Evolutionary conservation across 1,140 invertebrate genomes (phyloP).

Genomic region (Melipona quadrifasciata): DNA sequence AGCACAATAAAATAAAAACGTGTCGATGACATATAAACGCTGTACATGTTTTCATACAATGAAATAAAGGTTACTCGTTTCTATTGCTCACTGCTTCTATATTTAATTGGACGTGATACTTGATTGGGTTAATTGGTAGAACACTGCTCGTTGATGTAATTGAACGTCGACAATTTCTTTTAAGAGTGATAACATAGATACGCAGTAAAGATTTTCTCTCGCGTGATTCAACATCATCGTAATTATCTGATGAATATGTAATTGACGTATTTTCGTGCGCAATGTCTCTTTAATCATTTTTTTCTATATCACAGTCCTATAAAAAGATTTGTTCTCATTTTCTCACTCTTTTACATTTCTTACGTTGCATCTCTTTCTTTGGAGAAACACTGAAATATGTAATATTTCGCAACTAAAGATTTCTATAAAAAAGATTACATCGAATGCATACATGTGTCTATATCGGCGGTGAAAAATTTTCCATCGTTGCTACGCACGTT

Average conservation of each 20-base stretch:
- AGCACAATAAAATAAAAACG: not conserved
- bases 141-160: constrained; percentile 17
- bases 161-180: constrained; percentile 1
- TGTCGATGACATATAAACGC: not conserved
- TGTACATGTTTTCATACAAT: not conserved
- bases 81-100: not conserved
- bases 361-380: not conserved
- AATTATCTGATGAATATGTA: not conserved
- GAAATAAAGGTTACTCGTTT: not conserved
- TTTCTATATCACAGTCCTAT: not conserved
- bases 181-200: not conserved
- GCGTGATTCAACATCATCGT: not conserved
- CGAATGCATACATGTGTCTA: too few species aligned
- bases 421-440: not conserved
- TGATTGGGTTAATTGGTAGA: constrained; percentile 34
- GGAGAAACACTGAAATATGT: too few species aligned
- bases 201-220: not conserved
- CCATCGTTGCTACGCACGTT: constrained; percentile 13
- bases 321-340: not conserved
- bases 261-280: not conserved
- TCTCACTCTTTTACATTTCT: not conserved
- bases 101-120: constrained; percentile 30
- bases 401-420: not conserved
- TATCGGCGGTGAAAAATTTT: constrained; percentile 5
- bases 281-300: not conserved